Evolutionary conservation across 2,113 vertebrate genomes (phyloP).

Genomic region (Parus major): DNA sequence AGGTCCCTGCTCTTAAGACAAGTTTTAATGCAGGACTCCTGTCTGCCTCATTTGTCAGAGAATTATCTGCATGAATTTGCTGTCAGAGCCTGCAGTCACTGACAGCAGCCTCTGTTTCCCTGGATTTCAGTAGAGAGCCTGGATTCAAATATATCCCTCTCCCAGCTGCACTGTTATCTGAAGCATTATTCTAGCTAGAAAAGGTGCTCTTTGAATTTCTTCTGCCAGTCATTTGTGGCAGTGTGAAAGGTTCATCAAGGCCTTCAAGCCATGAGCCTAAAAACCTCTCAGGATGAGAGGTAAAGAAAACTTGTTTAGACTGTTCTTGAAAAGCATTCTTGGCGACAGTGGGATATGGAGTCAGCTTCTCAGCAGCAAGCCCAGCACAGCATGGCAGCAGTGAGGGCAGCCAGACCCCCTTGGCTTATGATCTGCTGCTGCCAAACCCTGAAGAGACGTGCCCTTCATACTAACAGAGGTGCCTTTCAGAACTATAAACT

Average conservation of each 20-base stretch:
- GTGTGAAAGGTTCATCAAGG: not conserved
- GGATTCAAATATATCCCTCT: not conserved
- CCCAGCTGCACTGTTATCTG: not conserved
- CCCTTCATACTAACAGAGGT: not conserved
- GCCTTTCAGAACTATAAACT: not conserved
- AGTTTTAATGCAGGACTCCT: not conserved
- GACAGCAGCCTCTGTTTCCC: not conserved
- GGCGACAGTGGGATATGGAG: not conserved
- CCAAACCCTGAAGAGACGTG: not conserved
- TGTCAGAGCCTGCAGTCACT: not conserved
- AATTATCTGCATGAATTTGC: not conserved
- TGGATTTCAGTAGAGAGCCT: not conserved
- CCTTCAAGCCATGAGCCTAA: not conserved
- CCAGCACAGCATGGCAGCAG: not conserved
- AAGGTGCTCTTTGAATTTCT: not conserved
- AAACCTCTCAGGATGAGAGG: not conserved
- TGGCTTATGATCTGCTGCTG: not conserved
- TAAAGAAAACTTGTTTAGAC: not conserved
- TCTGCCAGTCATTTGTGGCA: not conserved
- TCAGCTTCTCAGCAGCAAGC: not conserved
- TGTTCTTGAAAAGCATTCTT: conserved; percentile 54
- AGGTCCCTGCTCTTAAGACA: not conserved
- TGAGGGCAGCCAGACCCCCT: not conserved
- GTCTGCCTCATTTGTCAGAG: not conserved
- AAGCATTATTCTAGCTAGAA: not conserved